Evolutionary conservation across 1,140 invertebrate genomes (phyloP).

Genomic region (Epicauta chinensis): DNA sequence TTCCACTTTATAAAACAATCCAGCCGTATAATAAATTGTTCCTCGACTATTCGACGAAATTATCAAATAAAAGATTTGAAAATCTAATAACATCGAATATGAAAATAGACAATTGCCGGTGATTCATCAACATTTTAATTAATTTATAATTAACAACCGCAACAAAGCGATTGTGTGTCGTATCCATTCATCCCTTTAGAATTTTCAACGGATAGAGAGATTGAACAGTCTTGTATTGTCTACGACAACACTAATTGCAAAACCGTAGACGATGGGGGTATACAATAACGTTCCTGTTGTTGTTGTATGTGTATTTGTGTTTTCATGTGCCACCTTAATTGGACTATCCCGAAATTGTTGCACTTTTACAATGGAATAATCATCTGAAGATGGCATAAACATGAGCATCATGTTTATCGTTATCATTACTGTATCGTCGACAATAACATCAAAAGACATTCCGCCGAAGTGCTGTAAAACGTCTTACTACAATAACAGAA

Average conservation of each 20-base stretch:
- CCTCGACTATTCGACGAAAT: too few species aligned
- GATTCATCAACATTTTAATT: conserved; percentile 35
- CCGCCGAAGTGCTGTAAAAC: too few species aligned
- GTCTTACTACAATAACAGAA: too few species aligned
- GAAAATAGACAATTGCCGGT: conserved; percentile 30
- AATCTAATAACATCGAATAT: conserved; percentile 29
- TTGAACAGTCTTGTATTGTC: too few species aligned
- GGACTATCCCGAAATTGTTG: conserved; percentile 11
- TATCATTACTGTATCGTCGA: too few species aligned
- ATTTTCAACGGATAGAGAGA: too few species aligned
- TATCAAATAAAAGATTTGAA: conserved; percentile 27
- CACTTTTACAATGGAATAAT: conserved; percentile 1
- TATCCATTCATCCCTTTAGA: neutral
- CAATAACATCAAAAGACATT: too few species aligned
- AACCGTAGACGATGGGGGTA: conserved; percentile 10
- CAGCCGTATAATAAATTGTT: conserved; percentile 11
- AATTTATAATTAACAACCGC: conserved; percentile 33
- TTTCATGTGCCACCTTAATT: conserved; percentile 15
- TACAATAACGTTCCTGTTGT: too few species aligned
- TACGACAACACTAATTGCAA: conserved; percentile 13
- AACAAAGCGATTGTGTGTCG: conserved; percentile 29
- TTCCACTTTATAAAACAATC: conserved; percentile 32
- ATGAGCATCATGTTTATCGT: too few species aligned
- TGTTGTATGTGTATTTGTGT: neutral
- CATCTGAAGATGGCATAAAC: too few species aligned